Evolutionary conservation across 2,888 invertebrate genomes (phyloP).

Genomic region (Trissolcus brochymenae): DNA sequence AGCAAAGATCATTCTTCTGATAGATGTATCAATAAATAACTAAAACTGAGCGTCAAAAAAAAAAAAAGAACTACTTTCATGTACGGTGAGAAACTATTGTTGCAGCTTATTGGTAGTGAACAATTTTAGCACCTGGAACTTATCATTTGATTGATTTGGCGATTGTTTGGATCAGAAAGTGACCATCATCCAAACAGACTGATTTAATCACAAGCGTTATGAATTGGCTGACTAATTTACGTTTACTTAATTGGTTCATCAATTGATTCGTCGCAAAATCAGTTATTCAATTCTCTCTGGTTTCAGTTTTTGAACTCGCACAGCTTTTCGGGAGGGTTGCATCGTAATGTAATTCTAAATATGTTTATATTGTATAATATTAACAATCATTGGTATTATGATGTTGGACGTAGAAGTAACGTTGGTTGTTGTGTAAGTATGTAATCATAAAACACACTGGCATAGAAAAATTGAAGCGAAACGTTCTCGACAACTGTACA

Average conservation of each 20-base stretch:
- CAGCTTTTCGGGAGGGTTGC: too few relatives aligned
- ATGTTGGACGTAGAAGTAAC: slow-evolving; percentile 40
- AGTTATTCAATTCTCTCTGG: slow-evolving; percentile 1
- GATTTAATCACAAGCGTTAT: too few relatives aligned
- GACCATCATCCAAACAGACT: too few relatives aligned
- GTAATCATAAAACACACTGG: neutral
- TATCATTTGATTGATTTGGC: neutral
- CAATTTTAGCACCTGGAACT: neutral
- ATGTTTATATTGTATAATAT: slow-evolving; percentile 31
- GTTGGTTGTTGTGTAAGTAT: neutral
- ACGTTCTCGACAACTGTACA: slow-evolving; percentile 10
- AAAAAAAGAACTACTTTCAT: too few relatives aligned
- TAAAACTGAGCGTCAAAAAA: slow-evolving; percentile 16
- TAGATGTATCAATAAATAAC: slow-evolving; percentile 1
- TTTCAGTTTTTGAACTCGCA: slow-evolving; percentile 20
- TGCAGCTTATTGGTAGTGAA: neutral
- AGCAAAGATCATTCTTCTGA: slow-evolving; percentile 35
- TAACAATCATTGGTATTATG: slow-evolving; percentile 52
- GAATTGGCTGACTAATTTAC: neutral
- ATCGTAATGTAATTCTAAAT: neutral
- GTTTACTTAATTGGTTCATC: neutral
- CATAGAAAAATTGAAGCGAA: slow-evolving; percentile 28
- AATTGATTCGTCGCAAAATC: neutral
- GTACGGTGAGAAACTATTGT: neutral
- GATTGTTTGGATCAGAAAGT: too few relatives aligned